Percentiles rank a stretch among this genome's conserved stretches.
Evolutionary conservation across 53 echinoderm and acorn worm genomes (phyloP).

Genomic region (Actinopyga echinites): DNA sequence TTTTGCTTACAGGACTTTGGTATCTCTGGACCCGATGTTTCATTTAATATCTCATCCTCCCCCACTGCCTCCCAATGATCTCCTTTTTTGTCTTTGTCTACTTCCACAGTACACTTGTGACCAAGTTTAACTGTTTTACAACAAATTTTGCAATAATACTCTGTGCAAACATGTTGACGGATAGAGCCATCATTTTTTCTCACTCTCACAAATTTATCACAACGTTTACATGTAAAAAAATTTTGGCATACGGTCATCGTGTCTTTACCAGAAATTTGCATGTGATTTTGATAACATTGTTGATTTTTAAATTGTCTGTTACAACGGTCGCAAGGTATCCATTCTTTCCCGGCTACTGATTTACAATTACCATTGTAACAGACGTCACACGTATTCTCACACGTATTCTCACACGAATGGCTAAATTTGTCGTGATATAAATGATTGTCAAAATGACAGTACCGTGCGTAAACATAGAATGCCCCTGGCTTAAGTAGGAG

Average conservation of each 20-base stretch:
- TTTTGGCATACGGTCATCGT: background rate
- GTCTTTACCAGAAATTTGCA: background rate
- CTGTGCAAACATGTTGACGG: background rate
- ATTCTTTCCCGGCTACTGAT: background rate
- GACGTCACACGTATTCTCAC: background rate
- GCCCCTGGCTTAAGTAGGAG: constrained; percentile 33
- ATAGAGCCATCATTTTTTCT: constrained; percentile 45
- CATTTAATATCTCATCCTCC: background rate
- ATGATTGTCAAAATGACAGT: constrained; percentile 47
- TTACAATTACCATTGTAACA: constrained; percentile 32
- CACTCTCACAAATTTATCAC: constrained; percentile 15
- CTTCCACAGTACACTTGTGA: too few species aligned
- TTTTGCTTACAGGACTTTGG: background rate
- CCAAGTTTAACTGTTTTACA: background rate
- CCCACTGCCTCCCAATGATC: background rate
- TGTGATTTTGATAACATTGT: constrained; percentile 51
- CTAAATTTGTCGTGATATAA: constrained; percentile 36
- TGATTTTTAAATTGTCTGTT: constrained; percentile 56
- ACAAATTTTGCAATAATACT: background rate
- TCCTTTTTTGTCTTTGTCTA: background rate
- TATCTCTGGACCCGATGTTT: background rate
- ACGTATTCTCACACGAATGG: constrained; percentile 38
- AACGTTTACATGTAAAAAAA: constrained; percentile 29
- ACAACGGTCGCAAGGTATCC: constrained; percentile 32
- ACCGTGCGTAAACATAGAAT: constrained; percentile 40